Evolutionary conservation across 2,888 invertebrate genomes (phyloP).

Genomic region (Standfussiana lucernea): DNA sequence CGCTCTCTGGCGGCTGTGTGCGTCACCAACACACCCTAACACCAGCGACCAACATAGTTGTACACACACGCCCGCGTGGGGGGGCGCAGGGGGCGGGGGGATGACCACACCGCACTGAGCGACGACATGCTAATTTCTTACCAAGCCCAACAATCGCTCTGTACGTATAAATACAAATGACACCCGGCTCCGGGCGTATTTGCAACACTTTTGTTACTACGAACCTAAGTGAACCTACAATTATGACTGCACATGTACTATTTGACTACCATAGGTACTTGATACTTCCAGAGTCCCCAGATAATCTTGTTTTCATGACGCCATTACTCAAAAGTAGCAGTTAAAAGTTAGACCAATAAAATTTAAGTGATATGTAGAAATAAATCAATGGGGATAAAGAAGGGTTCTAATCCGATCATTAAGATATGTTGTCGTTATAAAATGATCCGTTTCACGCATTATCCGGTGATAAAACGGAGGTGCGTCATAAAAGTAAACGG

Average conservation of each 20-base stretch:
- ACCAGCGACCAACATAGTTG: slow-evolving; percentile 55
- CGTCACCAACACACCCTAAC: slow-evolving; percentile 67
- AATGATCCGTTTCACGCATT: slow-evolving; percentile 86
- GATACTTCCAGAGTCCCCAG: slow-evolving; percentile 14
- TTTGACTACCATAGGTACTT: background rate
- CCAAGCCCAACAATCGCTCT: slow-evolving; percentile 77
- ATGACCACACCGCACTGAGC: slow-evolving; percentile 72
- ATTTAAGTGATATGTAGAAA: slow-evolving; percentile 73
- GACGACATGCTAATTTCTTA: slow-evolving; percentile 87
- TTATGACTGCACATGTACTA: slow-evolving; percentile 34
- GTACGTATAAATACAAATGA: slow-evolving; percentile 69
- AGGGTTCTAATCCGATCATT: slow-evolving; percentile 83
- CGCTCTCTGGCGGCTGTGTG: slow-evolving; percentile 79
- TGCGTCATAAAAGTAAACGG: slow-evolving; percentile 78
- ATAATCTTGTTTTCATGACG: slow-evolving; percentile 49
- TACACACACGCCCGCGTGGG: slow-evolving; percentile 27
- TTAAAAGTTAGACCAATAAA: slow-evolving; percentile 64
- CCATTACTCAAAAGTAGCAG: slow-evolving; percentile 53
- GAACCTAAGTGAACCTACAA: slow-evolving; percentile 32
- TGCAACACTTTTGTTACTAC: slow-evolving; percentile 72
- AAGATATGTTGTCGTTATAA: slow-evolving; percentile 83
- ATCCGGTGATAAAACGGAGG: slow-evolving; percentile 81
- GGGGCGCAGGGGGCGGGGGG: slow-evolving; percentile 49
- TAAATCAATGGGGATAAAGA: slow-evolving; percentile 87
- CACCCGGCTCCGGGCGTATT: slow-evolving; percentile 70